phyloP scores from a whole-genome alignment of 2,797 vertebrate species.

The Esox lucius region DNA sequence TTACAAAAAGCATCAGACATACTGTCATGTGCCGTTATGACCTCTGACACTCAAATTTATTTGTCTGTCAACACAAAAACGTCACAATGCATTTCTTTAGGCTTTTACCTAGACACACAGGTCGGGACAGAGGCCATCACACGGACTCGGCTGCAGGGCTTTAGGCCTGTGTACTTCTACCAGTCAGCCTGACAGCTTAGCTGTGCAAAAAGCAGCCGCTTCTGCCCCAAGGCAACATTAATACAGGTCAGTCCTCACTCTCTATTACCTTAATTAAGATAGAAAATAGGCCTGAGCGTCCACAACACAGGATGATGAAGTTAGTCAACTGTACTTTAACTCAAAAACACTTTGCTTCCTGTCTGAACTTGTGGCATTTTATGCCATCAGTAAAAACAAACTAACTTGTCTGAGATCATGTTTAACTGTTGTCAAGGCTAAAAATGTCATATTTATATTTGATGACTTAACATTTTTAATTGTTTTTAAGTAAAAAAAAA shows the following conservation, averaged over 20 bases:
- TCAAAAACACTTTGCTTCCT: slow-evolving; percentile 57
- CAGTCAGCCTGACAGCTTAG: slow-evolving; percentile 34
- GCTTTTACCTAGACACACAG: slow-evolving; percentile 51
- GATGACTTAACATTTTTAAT: too few relatives aligned
- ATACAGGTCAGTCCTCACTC: slow-evolving; percentile 73
- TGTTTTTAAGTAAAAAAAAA: too few relatives aligned
- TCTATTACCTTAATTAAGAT: slow-evolving; percentile 73
- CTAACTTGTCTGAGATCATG: slow-evolving; percentile 24
- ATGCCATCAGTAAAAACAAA: slow-evolving; percentile 58
- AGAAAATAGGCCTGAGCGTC: slow-evolving; percentile 67
- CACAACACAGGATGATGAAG: slow-evolving; percentile 32
- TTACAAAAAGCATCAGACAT: slow-evolving; percentile 31
- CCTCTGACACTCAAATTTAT: slow-evolving; percentile 46
- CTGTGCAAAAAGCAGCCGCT: slow-evolving; percentile 39
- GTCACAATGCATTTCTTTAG: slow-evolving; percentile 23
- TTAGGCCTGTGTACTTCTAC: slow-evolving; percentile 56
- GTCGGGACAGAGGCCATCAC: slow-evolving; percentile 56
- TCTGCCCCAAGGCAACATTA: slow-evolving; percentile 60
- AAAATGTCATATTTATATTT: neutral
- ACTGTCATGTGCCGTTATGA: slow-evolving; percentile 52
- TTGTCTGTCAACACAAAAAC: slow-evolving; percentile 48
- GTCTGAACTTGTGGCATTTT: slow-evolving; percentile 38
- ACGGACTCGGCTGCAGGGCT: slow-evolving; percentile 49
- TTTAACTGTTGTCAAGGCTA: neutral
- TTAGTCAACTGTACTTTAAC: slow-evolving; percentile 62